phyloP scores from a whole-genome alignment of 2,888 invertebrate genomes.

The Chirona hameri region DNA sequence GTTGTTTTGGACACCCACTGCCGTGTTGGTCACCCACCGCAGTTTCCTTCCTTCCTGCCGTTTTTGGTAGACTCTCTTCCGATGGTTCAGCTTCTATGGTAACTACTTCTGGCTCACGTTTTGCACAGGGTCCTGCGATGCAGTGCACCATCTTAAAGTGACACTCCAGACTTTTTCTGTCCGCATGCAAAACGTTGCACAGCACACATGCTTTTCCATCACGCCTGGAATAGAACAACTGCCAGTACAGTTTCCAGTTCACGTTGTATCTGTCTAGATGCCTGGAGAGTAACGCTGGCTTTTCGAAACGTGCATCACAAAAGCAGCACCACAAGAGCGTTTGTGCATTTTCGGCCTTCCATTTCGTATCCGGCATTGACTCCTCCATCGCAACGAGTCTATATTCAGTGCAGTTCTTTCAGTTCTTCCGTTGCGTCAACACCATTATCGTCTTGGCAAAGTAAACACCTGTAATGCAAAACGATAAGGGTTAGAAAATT shows the following conservation, averaged over 20 bases:
- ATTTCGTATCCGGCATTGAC: too few relatives aligned
- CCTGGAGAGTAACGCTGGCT: not conserved
- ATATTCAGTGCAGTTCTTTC: too few relatives aligned
- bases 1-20: too few relatives aligned
- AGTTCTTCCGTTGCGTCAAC: too few relatives aligned
- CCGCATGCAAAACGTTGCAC: not conserved
- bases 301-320: not conserved
- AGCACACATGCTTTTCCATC: not conserved
- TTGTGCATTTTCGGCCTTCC: not conserved
- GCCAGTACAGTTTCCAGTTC: not conserved
- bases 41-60: too few relatives aligned
- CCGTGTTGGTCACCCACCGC: too few relatives aligned
- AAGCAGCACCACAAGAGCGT: not conserved
- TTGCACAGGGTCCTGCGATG: not conserved
- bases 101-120: not conserved
- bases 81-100: too few relatives aligned
- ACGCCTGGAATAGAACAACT: not conserved
- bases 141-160: slow-evolving; percentile 11
- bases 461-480: too few relatives aligned
- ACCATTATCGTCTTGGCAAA: too few relatives aligned
- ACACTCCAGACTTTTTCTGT: not conserved
- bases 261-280: not conserved
- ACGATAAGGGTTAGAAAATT: too few relatives aligned
- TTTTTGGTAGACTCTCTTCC: too few relatives aligned
- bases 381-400: too few relatives aligned